Percentiles rank a stretch among this genome's conserved stretches.
Evolutionary conservation across 1,140 invertebrate species (phyloP).

Genomic region (Harpegnathos saltator): DNA sequence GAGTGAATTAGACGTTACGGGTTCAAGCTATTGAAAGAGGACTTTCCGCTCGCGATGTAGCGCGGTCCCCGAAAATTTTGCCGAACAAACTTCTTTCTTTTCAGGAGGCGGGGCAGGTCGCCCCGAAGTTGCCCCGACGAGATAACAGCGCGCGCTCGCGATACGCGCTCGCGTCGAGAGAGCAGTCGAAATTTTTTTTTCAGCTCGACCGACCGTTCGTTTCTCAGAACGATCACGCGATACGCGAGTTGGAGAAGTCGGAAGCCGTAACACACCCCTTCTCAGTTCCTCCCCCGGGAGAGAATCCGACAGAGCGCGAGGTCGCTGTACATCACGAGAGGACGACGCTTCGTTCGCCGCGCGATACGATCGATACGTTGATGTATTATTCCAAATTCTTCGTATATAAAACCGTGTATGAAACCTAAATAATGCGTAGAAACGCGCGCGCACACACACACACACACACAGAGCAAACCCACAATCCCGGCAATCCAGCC

Average conservation of each 20-base stretch:
- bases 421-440: neutral
- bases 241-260: no score
- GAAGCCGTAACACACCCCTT: no score
- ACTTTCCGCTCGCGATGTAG: neutral
- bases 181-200: conserved; percentile 28
- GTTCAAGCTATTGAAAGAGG: conserved; percentile 19
- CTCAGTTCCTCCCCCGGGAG: no score
- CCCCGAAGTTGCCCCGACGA: neutral
- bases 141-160: neutral
- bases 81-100: neutral
- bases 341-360: neutral
- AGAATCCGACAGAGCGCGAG: no score
- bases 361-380: neutral
- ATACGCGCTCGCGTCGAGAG: neutral
- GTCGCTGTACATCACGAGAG: neutral
- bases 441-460: no score
- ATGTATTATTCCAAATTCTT: neutral
- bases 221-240: neutral
- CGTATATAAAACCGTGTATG: neutral
- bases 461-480: neutral
- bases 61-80: conserved; percentile 28
- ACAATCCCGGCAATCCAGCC: conserved; percentile 8
- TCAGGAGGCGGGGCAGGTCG: no score
- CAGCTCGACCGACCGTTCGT: neutral
- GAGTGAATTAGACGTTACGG: conserved; percentile 36